Evolutionary conservation across 2,888 invertebrate genomes (phyloP), one percentile per base, ranked within the genome.

Genomic region (Andrena flavipes): DNA sequence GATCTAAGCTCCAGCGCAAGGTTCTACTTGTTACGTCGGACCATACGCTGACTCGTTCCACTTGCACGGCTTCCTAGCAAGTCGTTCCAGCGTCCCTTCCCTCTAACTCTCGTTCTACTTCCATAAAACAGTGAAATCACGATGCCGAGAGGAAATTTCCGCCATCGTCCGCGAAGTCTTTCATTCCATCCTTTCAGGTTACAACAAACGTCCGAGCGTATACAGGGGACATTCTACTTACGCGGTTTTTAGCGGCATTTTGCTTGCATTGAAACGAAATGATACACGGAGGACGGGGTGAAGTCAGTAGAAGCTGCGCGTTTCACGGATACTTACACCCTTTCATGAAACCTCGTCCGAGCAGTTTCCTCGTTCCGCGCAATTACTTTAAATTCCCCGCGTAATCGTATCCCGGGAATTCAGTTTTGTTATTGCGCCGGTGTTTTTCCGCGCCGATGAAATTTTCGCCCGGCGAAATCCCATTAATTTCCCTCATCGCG

Each of bases 351-450:
- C 4, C 56, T 7, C 26, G 10, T 10, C 23, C 20, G 56, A 56
- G 56, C 56, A 23, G 23, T 56, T 23, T 23, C 23, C 56, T 26
- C 56, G 23, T 56, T 56, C 56, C 56, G 56, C 20, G 23, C 56
- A 23, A 56, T 56, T 26, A 56, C 56, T 56, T 56, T 13, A 62
- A 56, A 78, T 54, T 29, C 67, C 42, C 35, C 60, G 51, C 65
- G 62, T 59, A 64, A 65, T 26, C 59, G 64, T 64, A 74, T 59
- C 72, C n/a, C 51, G 59, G 13, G 49, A 54, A 62, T 62, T 59
- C 65, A 67, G 60, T 80, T 80, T 77, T 70, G 80, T 67, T 70
- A 82, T 75, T 56, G n/a, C 63, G n/a, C n/a, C 70, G 67, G 35
- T 75, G 75, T 74, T 80, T 81, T 75, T 72, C 62, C 67, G 69